phyloP scores from a whole-genome alignment of 2,113 vertebrate genomes.

The Scopus umbretta region DNA sequence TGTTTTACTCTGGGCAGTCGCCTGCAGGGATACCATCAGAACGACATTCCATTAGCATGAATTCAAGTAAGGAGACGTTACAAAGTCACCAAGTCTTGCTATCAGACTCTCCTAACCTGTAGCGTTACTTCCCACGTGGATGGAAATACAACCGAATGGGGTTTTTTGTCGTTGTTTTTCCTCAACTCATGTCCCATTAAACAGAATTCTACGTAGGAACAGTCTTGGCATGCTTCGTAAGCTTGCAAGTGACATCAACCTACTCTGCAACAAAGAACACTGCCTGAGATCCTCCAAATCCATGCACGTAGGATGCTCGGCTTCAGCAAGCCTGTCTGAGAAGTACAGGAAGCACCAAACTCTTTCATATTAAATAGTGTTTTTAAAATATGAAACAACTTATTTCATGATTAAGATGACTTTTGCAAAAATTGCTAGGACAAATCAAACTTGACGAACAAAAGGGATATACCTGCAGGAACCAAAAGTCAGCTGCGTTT shows the following conservation, averaged over 20 bases:
- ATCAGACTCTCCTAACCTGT: background rate
- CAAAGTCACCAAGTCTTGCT: background rate
- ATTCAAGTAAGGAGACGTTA: background rate
- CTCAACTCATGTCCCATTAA: background rate
- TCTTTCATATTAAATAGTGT: background rate
- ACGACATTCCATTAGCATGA: accelerated
- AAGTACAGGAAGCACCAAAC: background rate
- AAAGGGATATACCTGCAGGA: background rate
- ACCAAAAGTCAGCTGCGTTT: background rate
- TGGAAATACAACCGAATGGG: background rate
- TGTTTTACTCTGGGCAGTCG: too few relatives aligned
- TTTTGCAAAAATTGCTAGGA: background rate
- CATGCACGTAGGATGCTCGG: too few relatives aligned
- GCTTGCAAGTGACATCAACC: background rate
- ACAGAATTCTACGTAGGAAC: background rate
- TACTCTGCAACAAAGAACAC: background rate
- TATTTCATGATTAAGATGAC: background rate
- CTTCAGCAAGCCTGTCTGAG: background rate
- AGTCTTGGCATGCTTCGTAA: background rate
- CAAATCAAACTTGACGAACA: background rate
- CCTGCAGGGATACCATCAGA: background rate
- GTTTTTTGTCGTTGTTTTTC: background rate
- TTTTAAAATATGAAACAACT: background rate
- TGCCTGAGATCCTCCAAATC: background rate
- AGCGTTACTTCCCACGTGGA: background rate